These are phyloP conservation scores for Myotis planiceps DNA, from an alignment of 2,797 vertebrate species.

Conservation along the genomic window DNA sequence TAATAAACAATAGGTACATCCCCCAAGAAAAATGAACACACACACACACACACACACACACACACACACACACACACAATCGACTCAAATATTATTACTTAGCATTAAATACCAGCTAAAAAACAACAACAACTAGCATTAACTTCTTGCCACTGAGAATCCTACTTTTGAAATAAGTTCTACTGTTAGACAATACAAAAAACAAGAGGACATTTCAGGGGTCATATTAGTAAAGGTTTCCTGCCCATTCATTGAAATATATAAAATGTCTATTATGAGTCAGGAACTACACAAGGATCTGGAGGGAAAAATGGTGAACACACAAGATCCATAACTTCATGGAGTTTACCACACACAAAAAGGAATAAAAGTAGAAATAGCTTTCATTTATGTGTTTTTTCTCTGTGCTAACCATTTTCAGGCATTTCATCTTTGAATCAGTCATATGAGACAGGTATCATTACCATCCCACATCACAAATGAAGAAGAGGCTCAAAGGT, in stretches of 20 bases:
- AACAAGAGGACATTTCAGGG: not conserved
- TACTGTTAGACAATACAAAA: not conserved
- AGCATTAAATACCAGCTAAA: constrained; percentile 52
- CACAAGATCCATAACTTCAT: not conserved
- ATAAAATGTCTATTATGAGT: not conserved
- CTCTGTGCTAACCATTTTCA: not conserved
- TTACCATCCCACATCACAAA: not conserved
- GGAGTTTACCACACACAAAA: not conserved
- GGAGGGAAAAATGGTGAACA: not conserved
- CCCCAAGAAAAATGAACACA: not conserved
- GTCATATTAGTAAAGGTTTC: not conserved
- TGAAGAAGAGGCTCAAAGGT: not conserved
- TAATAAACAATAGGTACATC: constrained; percentile 46
- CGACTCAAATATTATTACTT: constrained; percentile 59
- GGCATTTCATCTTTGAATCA: not conserved
- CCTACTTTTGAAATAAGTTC: not conserved
- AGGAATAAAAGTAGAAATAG: not conserved
- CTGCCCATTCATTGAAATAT: not conserved
- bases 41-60: not conserved
- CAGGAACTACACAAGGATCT: not conserved
- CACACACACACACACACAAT: not conserved
- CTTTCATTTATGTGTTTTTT: not conserved
- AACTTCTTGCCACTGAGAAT: constrained; percentile 46
- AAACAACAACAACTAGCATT: not conserved
- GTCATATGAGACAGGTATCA: not conserved